Conservation (phyloP, 2,113 vertebrate genomes). For the zebrafish (Danio rerio) region DNA sequence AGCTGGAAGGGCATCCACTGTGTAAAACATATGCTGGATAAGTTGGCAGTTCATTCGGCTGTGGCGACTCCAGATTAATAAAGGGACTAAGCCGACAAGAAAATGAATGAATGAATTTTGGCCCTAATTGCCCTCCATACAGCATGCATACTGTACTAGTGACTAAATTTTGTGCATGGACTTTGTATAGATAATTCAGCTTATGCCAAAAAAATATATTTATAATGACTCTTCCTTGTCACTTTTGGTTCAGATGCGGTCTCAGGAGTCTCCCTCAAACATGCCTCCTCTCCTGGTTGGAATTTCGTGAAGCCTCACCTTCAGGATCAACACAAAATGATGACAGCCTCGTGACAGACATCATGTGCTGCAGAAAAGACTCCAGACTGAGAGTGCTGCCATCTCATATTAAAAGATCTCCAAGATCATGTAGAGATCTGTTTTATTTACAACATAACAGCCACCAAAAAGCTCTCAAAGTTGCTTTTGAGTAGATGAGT, state of each 20-base stretch:
- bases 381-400: conserved; percentile 23
- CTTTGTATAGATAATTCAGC: no score
- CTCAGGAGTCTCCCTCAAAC: conserved; percentile 65
- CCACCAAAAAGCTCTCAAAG: conserved; percentile 1
- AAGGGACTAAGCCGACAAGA: no score
- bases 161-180: no score
- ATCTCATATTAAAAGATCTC: neutral
- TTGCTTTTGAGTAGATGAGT: conserved; percentile 2
- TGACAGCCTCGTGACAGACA: conserved; percentile 51
- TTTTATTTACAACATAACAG: neutral
- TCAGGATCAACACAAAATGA: conserved; percentile 54
- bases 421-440: neutral
- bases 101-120: no score
- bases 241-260: conserved; percentile 75
- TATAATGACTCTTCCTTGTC: neutral
- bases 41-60: no score
- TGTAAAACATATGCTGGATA: no score
- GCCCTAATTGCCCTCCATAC: no score
- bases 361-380: neutral
- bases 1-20: no score
- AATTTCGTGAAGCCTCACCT: conserved; percentile 70
- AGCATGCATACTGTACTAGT: no score
- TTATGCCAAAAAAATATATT: no score
- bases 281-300: conserved; percentile 63
- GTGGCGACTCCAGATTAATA: no score